Evolutionary conservation across 2,113 vertebrate species (phyloP).

Genomic region (Psilopsiagon aurifrons): DNA sequence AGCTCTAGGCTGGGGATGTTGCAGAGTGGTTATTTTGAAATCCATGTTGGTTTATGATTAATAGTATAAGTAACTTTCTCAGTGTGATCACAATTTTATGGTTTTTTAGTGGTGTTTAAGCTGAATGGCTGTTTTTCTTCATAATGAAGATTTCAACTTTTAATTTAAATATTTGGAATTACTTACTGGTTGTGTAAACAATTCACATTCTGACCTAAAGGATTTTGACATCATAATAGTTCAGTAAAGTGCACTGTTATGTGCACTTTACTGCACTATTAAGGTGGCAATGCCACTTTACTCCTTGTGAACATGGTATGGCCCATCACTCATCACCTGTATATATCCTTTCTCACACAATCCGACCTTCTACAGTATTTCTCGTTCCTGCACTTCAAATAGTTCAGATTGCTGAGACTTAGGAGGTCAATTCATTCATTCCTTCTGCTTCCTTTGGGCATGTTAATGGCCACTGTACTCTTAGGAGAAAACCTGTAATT

Average conservation of each 20-base stretch:
- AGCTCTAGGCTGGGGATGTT: neutral
- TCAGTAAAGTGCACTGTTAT: too few relatives aligned
- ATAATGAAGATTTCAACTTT: neutral
- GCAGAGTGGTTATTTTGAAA: neutral
- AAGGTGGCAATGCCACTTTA: neutral
- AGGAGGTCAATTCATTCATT: conserved; percentile 49
- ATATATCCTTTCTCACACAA: conserved; percentile 7
- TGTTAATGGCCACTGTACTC: conserved; percentile 30
- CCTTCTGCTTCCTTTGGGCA: conserved; percentile 32
- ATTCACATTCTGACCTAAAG: neutral
- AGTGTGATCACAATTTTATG: neutral
- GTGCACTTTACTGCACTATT: too few relatives aligned
- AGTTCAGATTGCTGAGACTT: conserved; percentile 21
- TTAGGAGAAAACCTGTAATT: conserved; percentile 48
- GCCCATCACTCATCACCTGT: conserved; percentile 56
- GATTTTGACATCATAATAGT: neutral
- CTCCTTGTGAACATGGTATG: neutral
- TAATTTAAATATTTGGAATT: neutral
- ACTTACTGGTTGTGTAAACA: neutral
- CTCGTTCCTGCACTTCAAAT: neutral
- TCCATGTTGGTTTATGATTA: neutral
- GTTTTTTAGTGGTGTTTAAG: neutral
- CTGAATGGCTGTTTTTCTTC: neutral
- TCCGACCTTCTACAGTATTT: neutral
- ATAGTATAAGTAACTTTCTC: neutral